Conservation (phyloP, 2,113 vertebrate genomes). For the Ibidorhyncha struthersii region DNA sequence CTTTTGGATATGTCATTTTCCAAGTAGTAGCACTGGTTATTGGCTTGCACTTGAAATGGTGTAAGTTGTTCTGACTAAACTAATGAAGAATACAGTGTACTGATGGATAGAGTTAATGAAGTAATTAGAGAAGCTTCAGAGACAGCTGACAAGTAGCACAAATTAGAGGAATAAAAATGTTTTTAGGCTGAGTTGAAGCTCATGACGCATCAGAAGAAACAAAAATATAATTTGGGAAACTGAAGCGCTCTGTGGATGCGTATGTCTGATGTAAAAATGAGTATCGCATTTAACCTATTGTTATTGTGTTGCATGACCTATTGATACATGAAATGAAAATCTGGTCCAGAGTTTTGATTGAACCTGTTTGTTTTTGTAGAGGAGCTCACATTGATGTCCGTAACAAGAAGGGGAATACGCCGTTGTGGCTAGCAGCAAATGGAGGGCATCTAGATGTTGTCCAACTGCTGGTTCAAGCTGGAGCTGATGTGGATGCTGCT, state of each 20-base stretch:
- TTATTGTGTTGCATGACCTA: neutral
- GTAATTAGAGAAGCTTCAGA: neutral
- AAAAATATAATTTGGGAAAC: fast-evolving
- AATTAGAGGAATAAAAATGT: neutral
- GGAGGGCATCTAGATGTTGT: conserved; percentile 98
- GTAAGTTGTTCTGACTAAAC: neutral
- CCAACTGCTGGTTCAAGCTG: conserved; percentile 94
- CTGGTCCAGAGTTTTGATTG: neutral
- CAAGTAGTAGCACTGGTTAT: no score
- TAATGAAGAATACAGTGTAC: neutral
- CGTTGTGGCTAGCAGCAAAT: conserved; percentile 96
- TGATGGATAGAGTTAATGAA: neutral
- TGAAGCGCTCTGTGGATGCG: neutral
- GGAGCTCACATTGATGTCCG: conserved; percentile 98
- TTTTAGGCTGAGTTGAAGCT: neutral
- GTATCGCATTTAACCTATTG: neutral
- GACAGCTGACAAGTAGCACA: neutral
- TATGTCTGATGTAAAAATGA: neutral
- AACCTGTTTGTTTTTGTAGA: conserved; percentile 62
- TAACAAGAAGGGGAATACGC: conserved; percentile 99
- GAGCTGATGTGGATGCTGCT: conserved; percentile 96
- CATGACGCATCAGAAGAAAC: neutral
- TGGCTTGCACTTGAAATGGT: neutral
- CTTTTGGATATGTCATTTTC: neutral
- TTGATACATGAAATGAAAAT: neutral